These are phyloP conservation scores for Takifugu flavidus DNA, from an alignment of 2,113 vertebrate species.

Conservation along the genomic window DNA sequence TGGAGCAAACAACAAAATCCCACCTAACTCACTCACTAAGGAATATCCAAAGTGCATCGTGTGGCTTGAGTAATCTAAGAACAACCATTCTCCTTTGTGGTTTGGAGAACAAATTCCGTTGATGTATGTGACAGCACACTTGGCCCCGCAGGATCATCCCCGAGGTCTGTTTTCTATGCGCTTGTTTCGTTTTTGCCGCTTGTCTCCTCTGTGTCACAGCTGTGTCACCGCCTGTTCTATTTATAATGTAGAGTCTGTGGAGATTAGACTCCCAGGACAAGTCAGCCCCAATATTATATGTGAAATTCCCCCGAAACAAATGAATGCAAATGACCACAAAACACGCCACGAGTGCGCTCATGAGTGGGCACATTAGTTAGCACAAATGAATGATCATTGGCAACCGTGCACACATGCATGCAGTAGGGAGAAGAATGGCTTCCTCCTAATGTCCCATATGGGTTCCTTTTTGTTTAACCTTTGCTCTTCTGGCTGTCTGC, in stretches of 20 bases:
- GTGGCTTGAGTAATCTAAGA: too few species aligned
- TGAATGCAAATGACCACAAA: slow-evolving; percentile 32
- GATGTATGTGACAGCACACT: not conserved
- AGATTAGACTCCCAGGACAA: slow-evolving; percentile 19
- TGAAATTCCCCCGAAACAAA: slow-evolving; percentile 27
- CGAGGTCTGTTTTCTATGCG: not conserved
- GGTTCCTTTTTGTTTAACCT: slow-evolving; percentile 11
- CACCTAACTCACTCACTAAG: too few species aligned
- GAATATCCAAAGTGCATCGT: too few species aligned
- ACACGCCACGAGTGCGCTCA: slow-evolving; percentile 1
- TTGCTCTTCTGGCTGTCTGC: slow-evolving; percentile 5
- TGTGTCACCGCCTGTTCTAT: slow-evolving; percentile 17
- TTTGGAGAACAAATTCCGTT: not conserved
- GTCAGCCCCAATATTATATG: slow-evolving; percentile 16
- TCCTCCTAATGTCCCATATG: slow-evolving; percentile 39
- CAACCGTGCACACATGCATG: slow-evolving; percentile 15
- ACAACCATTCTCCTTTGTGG: too few species aligned
- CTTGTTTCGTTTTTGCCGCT: not conserved
- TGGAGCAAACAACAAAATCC: too few species aligned
- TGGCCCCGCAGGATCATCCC: not conserved
- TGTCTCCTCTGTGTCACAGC: slow-evolving; percentile 15
- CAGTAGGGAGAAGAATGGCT: slow-evolving; percentile 1
- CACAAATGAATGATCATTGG: not conserved
- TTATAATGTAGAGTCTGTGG: slow-evolving; percentile 4
- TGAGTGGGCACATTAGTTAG: too few species aligned